Evolutionary conservation across 1,140 invertebrate genomes (phyloP).

Genomic region (Cydia splendana): DNA sequence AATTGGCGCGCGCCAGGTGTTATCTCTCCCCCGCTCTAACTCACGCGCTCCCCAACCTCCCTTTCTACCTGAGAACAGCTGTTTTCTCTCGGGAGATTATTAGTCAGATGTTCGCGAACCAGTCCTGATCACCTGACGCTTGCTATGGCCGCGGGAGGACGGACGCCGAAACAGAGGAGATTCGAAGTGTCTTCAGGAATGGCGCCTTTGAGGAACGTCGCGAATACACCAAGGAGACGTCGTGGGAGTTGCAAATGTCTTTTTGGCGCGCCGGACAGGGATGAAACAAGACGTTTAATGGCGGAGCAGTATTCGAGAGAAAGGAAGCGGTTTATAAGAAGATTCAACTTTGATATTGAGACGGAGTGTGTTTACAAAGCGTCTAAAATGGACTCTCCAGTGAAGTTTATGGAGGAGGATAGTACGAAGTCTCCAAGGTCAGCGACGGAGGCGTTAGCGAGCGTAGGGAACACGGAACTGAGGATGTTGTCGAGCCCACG

Average conservation of each 20-base stretch:
- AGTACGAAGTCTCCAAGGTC: slow-evolving; percentile 65
- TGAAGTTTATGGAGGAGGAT: slow-evolving; percentile 70
- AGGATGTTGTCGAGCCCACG: slow-evolving; percentile 65
- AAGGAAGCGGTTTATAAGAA: slow-evolving; percentile 69
- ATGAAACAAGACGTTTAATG: slow-evolving; percentile 68
- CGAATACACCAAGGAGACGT: slow-evolving; percentile 62
- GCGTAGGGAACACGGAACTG: slow-evolving; percentile 69
- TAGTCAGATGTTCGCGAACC: slow-evolving; percentile 78
- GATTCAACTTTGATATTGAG: slow-evolving; percentile 74
- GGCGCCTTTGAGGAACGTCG: slow-evolving; percentile 57
- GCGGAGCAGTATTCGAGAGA: slow-evolving; percentile 72
- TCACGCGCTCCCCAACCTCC: slow-evolving; percentile 39
- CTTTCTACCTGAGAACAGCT: slow-evolving; percentile 73
- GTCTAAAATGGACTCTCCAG: slow-evolving; percentile 68
- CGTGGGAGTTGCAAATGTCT: slow-evolving; percentile 74
- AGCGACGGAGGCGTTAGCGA: slow-evolving; percentile 63
- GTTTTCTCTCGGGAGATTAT: slow-evolving; percentile 76
- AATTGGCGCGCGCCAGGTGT: slow-evolving; percentile 76
- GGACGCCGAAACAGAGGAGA: slow-evolving; percentile 72
- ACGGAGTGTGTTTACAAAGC: slow-evolving; percentile 67
- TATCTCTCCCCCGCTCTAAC: slow-evolving; percentile 61
- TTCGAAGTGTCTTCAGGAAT: slow-evolving; percentile 64
- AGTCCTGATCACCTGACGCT: slow-evolving; percentile 72
- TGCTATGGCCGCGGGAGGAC: slow-evolving; percentile 69
- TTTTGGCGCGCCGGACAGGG: slow-evolving; percentile 70